phyloP scores from a whole-genome alignment of 2,797 vertebrate genomes.

The Syngnathus acus region DNA sequence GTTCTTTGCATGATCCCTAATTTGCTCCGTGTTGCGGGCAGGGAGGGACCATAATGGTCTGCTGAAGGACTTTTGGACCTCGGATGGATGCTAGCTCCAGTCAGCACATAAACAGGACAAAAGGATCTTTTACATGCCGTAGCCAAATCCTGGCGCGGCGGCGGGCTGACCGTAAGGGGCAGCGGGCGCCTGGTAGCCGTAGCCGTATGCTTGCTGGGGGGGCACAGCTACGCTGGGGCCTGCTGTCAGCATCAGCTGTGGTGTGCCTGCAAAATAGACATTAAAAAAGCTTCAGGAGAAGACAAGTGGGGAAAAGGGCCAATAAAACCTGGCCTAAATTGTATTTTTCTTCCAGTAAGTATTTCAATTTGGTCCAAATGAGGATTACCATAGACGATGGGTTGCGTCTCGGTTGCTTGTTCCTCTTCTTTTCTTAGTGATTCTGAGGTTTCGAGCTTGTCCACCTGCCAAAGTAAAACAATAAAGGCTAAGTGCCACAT shows the following conservation, averaged over 20 bases:
- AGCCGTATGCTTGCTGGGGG: conserved; percentile 88
- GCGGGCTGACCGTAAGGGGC: conserved; percentile 74
- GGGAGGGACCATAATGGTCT: conserved; percentile 69
- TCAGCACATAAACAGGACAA: conserved; percentile 38
- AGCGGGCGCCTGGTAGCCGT: conserved; percentile 87
- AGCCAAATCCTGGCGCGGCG: conserved; percentile 87
- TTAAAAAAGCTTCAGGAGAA: too few relatives aligned
- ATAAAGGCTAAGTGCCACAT: neutral
- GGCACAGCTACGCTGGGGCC: conserved; percentile 91
- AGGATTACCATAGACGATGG: conserved; percentile 91
- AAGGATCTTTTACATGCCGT: conserved; percentile 84
- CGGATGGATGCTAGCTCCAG: conserved; percentile 69
- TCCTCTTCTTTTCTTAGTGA: conserved; percentile 98
- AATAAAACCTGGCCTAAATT: too few relatives aligned
- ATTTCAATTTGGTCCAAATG: neutral
- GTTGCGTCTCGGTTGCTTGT: conserved; percentile 96
- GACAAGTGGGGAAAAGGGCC: too few relatives aligned
- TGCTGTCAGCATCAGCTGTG: conserved; percentile 95
- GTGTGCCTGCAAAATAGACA: conserved; percentile 74
- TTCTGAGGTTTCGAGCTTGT: conserved; percentile 96
- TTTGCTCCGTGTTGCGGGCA: conserved; percentile 63
- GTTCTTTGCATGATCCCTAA: conserved; percentile 54
- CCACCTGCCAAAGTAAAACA: conserved; percentile 72
- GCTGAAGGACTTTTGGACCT: conserved; percentile 71
- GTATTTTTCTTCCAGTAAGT: neutral